Evolutionary conservation across 2,888 invertebrate species (phyloP).

Genomic region (Eudemis profundana): DNA sequence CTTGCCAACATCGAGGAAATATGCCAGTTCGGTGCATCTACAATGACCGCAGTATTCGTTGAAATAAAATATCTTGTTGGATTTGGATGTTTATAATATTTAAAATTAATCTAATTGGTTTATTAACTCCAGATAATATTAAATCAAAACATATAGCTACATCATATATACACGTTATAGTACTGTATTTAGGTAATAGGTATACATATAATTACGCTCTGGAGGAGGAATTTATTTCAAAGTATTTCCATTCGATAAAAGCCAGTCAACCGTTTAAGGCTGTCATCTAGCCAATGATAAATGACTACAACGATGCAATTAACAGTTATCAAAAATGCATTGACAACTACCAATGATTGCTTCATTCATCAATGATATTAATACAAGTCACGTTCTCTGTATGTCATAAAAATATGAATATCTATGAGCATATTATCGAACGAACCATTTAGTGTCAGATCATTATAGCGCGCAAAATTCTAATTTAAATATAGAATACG

Average conservation of each 20-base stretch:
- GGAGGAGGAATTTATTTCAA: no score
- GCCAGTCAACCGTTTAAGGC: no score
- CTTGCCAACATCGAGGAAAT: slow-evolving; percentile 62
- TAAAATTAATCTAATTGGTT: no score
- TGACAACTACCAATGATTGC: neutral
- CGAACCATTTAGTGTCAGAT: slow-evolving; percentile 49
- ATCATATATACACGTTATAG: no score
- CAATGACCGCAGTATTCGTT: slow-evolving; percentile 21
- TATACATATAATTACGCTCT: no score
- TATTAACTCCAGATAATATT: no score
- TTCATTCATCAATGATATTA: neutral
- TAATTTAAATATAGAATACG: slow-evolving; percentile 70
- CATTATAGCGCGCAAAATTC: slow-evolving; percentile 62
- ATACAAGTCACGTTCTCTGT: neutral
- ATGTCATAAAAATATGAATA: slow-evolving; percentile 15
- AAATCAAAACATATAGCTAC: no score
- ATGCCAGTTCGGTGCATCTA: slow-evolving; percentile 23
- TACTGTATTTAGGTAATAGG: no score
- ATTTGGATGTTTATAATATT: no score
- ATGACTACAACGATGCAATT: neutral
- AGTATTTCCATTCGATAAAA: no score
- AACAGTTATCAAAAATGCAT: neutral
- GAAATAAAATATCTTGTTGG: no score
- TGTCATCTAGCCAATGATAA: no score
- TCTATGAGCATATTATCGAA: slow-evolving; percentile 61